Base-by-base conservation (phyloP, 2,113 vertebrate genomes). In the Pluvianellus socialis region DNA sequence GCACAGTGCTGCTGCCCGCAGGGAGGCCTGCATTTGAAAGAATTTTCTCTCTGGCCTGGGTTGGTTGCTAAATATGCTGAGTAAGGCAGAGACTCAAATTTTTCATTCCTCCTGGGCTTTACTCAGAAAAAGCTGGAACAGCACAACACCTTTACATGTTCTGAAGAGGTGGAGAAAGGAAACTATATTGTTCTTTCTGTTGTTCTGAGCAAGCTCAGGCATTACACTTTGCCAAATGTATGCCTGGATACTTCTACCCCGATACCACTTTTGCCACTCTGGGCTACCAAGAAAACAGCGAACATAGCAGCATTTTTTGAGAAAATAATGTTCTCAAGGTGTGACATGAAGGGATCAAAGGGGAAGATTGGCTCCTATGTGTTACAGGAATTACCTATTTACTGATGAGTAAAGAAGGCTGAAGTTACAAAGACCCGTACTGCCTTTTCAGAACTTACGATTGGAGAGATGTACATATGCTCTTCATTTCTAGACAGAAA, bases 41-140 rank as follows among this genome's bases (percentile, higher is more conserved):
- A 79, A 63, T 83, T 97, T 92, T 92, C 9, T 86, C 62, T 89
- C 91, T 95, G 87, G 84, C 70, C 23, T 61, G 71, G 67, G 79
- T 67, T 90, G 12, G 59, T 94, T 96, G 82, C 73, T 88, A 67
- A 89, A 70, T 44, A 55, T 82, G 83, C 95, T 97, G 95, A 95
- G 68, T 94, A 95, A 95, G 70, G 61, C 91, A 94, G 56, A 88
- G 50, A 77, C 45, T 58, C 65, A 58, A 17, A 68, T 91, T 92
- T 58, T 96, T 94, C 91, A 94, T 87, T 96, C 56, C 94, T 89
- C 83, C 53, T 47, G 62, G 73, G 61, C 30, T 94, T 84, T 68
- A 79, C n/a, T 87, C 86, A 79, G 47, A 71, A 89, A 84, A 80
- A 82, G n/a, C 79, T 95, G 63, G 38, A 88, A 77, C 7, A 80